phyloP scores from a whole-genome alignment of 2,888 invertebrate genomes.

The Cyclophora albipunctata region DNA sequence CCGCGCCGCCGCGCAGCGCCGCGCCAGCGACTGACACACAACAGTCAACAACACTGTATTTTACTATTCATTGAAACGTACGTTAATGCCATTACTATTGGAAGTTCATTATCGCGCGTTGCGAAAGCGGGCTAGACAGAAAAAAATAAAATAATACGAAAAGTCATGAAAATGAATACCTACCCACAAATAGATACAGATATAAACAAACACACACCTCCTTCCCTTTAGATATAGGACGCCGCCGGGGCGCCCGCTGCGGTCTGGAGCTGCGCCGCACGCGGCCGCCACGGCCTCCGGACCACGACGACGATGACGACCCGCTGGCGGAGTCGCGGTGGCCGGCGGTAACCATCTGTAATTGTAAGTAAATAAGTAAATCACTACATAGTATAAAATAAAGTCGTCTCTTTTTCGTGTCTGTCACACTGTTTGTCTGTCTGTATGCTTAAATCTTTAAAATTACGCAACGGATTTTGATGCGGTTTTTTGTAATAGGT shows the following conservation, averaged over 20 bases:
- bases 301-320: slow-evolving; percentile 58
- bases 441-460: no score
- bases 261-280: slow-evolving; percentile 38
- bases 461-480: no score
- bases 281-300: slow-evolving; percentile 43
- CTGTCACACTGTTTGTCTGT: no score
- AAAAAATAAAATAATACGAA: background rate
- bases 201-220: slow-evolving; percentile 38
- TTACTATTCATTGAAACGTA: background rate
- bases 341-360: slow-evolving; percentile 40
- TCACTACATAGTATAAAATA: no score
- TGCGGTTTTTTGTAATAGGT: no score
- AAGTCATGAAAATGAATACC: no score
- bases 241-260: slow-evolving; percentile 41
- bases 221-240: slow-evolving; percentile 60
- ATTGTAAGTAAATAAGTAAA: background rate
- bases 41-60: slow-evolving; percentile 30
- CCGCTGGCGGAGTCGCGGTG: slow-evolving; percentile 53
- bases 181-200: no score
- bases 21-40: slow-evolving; percentile 29
- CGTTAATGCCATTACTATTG: no score
- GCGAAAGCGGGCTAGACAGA: background rate
- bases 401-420: no score
- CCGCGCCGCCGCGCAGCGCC: slow-evolving; percentile 41
- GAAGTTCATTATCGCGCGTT: no score